Conservation (phyloP, 1,140 invertebrate genomes). For the Venustaconcha ellipsiformis region DNA sequence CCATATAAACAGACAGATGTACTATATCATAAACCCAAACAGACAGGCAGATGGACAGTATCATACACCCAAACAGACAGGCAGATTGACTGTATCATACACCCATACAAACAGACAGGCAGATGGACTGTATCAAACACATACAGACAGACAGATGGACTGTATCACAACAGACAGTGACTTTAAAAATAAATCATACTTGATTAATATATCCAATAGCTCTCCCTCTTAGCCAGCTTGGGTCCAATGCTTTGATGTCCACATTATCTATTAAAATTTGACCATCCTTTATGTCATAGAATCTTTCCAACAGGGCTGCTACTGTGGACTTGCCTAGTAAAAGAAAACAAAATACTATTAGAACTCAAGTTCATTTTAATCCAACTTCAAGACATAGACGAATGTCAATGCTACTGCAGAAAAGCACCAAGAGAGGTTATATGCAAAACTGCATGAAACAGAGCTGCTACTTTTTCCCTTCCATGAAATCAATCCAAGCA, state of each 20-base stretch:
- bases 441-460: background rate
- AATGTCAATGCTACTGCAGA: background rate
- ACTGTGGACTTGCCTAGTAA: constrained; percentile 86
- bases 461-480: too few species aligned
- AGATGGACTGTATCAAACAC: background rate
- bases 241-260: constrained; percentile 82
- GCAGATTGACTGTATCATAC: too few species aligned
- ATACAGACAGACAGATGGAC: too few species aligned
- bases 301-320: constrained; percentile 86
- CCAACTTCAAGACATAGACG: background rate
- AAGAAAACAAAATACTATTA: background rate
- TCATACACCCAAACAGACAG: background rate
- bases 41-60: too few species aligned
- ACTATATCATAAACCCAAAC: too few species aligned
- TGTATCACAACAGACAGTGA: background rate
- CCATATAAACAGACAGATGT: too few species aligned
- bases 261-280: constrained; percentile 83
- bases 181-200: constrained; percentile 47
- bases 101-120: too few species aligned
- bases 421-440: background rate
- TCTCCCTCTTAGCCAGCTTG: constrained; percentile 85
- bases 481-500: too few species aligned
- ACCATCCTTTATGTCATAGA: constrained; percentile 87
- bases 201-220: constrained; percentile 92
- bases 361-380: background rate